phyloP scores from a whole-genome alignment of 2,888 invertebrate species.

The Aporophyla lueneburgensis region DNA sequence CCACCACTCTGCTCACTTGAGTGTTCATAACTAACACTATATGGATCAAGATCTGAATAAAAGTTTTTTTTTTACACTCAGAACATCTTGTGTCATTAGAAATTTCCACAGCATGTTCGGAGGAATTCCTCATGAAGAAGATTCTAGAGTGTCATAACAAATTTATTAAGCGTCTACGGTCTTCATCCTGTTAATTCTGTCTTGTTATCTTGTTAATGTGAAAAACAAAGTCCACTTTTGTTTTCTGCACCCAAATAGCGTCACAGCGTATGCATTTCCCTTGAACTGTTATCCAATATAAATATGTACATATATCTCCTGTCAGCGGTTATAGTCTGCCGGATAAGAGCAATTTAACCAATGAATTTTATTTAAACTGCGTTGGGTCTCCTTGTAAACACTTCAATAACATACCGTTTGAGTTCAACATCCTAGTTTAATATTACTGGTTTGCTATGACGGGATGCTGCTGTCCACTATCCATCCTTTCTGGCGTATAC shows the following conservation, averaged over 20 bases:
- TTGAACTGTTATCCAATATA: conserved; percentile 24
- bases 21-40: too few species aligned
- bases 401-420: conserved; percentile 23
- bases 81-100: too few species aligned
- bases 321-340: conserved; percentile 35
- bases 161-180: not conserved
- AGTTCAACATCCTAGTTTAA: conserved; percentile 56
- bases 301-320: conserved; percentile 23
- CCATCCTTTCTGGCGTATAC: not conserved
- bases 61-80: too few species aligned
- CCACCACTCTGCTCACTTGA: too few species aligned
- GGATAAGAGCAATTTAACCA: conserved; percentile 65
- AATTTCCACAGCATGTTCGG: not conserved
- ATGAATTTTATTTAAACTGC: conserved; percentile 62
- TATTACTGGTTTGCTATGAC: conserved; percentile 24
- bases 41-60: too few species aligned
- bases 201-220: not conserved
- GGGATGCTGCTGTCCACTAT: conserved; percentile 9
- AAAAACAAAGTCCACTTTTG: not conserved
- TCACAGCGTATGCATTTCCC: conserved; percentile 25
- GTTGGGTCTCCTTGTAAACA: conserved; percentile 38
- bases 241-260: not conserved
- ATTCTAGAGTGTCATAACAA: not conserved
- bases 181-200: not conserved
- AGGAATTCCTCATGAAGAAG: not conserved